Base-by-base conservation (phyloP, 2,113 vertebrate species). In the Spea multiplicata region DNA sequence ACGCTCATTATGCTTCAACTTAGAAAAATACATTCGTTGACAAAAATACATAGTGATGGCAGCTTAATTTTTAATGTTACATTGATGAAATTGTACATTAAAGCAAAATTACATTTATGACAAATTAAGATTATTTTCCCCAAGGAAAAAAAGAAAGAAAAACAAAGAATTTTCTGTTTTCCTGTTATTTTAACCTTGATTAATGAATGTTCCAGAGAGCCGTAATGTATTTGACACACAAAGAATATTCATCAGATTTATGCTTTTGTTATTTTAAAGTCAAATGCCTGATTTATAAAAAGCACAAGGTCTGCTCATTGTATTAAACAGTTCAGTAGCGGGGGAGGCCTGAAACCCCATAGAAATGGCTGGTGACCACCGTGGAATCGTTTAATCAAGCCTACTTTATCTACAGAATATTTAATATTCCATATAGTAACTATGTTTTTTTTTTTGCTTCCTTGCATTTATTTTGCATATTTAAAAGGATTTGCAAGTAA, bases 41-140 rank as follows among this genome's bases (percentile, higher is more conserved):
- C 77, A 73, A 67, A 80, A 73, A 67, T 67, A 73, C 53, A 17
- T 80, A 59, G 71, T 59, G 69, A 66, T 67, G 70, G 50, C 70
- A 73, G 71, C 62, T 80, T 73, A 80, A 80, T 80, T 80, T 73
- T 80, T 80, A 73, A 80, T 74, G 71, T 61, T 68, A 80, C 30
- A 30, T 16, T 68, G 71, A 80, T 73, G 78, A 49, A 73, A 14
- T 73, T 61, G 76, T 67, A 67, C 49, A 67, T 80, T 73, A 48
- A 72, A 73, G 48, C 44, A 55, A 73, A 59, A 57, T 73, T 73
- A 59, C 30, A 67, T 73, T 80, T 67, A 59, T 73, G 52, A 73
- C 67, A 49, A 73, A 61, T 80, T 80, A 66, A 70, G 45, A 70
- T 70, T 76, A 69, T 76, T 69, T 76, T 59, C 8, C 67, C 12